Base-by-base conservation (phyloP, 2,797 vertebrate species). In the Sebastes oblongus region DNA sequence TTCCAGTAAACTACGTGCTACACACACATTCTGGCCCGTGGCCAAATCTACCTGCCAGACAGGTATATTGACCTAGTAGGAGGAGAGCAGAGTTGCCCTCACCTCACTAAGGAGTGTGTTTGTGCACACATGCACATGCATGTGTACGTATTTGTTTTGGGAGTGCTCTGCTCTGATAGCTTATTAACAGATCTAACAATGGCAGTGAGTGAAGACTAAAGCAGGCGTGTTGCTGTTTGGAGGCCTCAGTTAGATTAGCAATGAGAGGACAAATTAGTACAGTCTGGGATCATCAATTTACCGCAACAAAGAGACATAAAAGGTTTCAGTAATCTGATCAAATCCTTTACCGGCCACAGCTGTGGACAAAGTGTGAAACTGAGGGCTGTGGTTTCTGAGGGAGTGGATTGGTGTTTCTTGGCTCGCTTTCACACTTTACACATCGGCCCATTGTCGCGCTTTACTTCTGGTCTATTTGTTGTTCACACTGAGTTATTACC, bases 1-100 rank as follows among this genome's bases (percentile, higher is more conserved):
- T 94, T 93, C 91, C 91, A 81, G 93, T 94, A 94, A 94, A 59
- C 73, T 92, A 89, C 91, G 92, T 92, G 91, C 67, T 27, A 8
- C 73, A 75, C 67, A 34, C 66, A 50, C 70, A 78, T 81, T 72
- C 54, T 92, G 91, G 86, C 75, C 14, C 1, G 8, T 1, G 3
- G 81, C 90, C 91, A 92, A 79, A 73, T 59, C 1, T 84, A 93
- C 93, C 87, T 91, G 93, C 71, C 76, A 20, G 6, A 87, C 93
- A 88, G 85, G 92, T 93, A 89, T 92, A 87, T 93, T 86, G 86
- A 91, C 86, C 87, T 80, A 86, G 62, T 66, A 58, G 82, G 79
- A 83, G 82, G 77, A 71, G 78, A 68, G 10, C 34, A 75, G 54
- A 67, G 36, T 4, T 12, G 1, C 42, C 73, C 56, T 82, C 29